Percentiles rank a stretch among this genome's conserved stretches.
Conservation (phyloP, 2,888 invertebrate species). For the Plagiodera versicolora region DNA sequence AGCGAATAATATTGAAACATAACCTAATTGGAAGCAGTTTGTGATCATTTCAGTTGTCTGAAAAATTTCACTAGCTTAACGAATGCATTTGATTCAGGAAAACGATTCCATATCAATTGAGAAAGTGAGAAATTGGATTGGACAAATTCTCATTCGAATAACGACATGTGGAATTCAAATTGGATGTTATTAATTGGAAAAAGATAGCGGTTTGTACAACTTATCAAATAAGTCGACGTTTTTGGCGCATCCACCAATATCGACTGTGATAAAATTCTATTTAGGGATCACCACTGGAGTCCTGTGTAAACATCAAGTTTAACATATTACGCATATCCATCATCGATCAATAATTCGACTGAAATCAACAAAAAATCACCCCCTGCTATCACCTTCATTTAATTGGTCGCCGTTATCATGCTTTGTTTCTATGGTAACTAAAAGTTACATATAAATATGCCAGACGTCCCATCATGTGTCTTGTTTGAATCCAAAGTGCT, state of each 20-base stretch:
- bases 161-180: too few relatives aligned
- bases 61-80: too few relatives aligned
- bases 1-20: too few relatives aligned
- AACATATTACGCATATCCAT: slow-evolving; percentile 11
- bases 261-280: not conserved
- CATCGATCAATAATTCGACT: slow-evolving; percentile 23
- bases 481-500: slow-evolving; percentile 28
- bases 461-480: slow-evolving; percentile 25
- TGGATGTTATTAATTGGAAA: too few relatives aligned
- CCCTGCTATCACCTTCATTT: slow-evolving; percentile 14
- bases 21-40: too few relatives aligned
- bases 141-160: too few relatives aligned
- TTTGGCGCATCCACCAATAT: not conserved
- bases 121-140: too few relatives aligned
- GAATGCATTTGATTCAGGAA: too few relatives aligned
- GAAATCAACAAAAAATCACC: slow-evolving; percentile 11
- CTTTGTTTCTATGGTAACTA: slow-evolving; percentile 39
- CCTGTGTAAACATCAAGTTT: not conserved
- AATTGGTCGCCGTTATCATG: slow-evolving; percentile 30
- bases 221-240: not conserved
- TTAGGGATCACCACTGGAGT: not conserved
- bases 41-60: too few relatives aligned
- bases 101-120: too few relatives aligned
- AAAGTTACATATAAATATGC: slow-evolving; percentile 35
- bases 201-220: too few relatives aligned